A percentile compares a stretch with the other conserved stretches of the same genome.
Conservation (phyloP, 2,113 vertebrate genomes). For the Microcebus lehilahytsara region DNA sequence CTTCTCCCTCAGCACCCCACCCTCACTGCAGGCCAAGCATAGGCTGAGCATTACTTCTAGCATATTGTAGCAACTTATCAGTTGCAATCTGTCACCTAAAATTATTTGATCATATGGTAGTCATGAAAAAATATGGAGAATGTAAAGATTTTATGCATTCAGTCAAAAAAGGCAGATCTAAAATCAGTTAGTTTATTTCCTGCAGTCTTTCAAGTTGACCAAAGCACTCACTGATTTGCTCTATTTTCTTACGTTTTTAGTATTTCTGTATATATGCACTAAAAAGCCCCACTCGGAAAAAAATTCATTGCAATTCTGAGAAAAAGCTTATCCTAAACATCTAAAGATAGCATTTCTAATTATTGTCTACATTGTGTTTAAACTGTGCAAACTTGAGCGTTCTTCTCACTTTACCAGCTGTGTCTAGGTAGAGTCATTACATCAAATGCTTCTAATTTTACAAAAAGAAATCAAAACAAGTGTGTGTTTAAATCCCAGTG, state of each 20-base stretch:
- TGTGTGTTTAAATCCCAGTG: slow-evolving; percentile 69
- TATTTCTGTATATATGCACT: slow-evolving; percentile 56
- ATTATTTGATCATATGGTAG: slow-evolving; percentile 44
- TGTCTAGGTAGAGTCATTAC: slow-evolving; percentile 71
- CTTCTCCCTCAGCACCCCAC: background rate
- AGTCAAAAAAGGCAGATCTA: slow-evolving; percentile 66
- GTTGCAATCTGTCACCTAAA: slow-evolving; percentile 41
- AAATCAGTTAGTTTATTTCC: slow-evolving; percentile 76
- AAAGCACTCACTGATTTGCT: slow-evolving; percentile 71
- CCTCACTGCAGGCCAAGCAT: background rate
- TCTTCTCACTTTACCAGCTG: slow-evolving; percentile 73
- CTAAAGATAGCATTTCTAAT: slow-evolving; percentile 79
- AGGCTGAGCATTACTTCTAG: background rate
- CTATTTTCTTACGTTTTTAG: slow-evolving; percentile 73
- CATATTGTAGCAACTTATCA: slow-evolving; percentile 5
- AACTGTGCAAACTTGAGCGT: slow-evolving; percentile 60
- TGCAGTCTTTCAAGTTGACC: slow-evolving; percentile 68
- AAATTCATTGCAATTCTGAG: slow-evolving; percentile 72
- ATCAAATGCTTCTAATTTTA: slow-evolving; percentile 72
- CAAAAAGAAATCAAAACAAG: slow-evolving; percentile 73
- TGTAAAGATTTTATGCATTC: slow-evolving; percentile 73
- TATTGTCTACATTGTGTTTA: slow-evolving; percentile 70
- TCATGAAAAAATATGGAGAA: slow-evolving; percentile 45
- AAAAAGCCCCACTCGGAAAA: slow-evolving; percentile 48
- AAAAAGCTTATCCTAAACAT: slow-evolving; percentile 77